Conservation (phyloP, 2,113 vertebrate species). For the Gasterosteus nipponicus region DNA sequence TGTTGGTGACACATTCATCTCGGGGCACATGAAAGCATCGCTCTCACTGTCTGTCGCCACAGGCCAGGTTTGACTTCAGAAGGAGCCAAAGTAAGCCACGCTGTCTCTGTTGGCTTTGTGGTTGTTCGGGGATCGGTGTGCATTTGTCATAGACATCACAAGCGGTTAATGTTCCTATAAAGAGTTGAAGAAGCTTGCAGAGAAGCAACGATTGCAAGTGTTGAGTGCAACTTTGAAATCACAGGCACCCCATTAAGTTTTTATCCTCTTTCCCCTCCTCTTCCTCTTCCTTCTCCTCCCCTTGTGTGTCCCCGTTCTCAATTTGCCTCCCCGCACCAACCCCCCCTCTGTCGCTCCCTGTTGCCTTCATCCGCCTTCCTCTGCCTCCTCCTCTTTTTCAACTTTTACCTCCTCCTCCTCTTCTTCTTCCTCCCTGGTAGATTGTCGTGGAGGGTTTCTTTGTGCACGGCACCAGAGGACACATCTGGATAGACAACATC, state of each 20-base stretch:
- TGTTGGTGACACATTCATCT: not conserved
- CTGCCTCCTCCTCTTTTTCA: constrained; percentile 15
- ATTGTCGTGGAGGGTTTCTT: constrained; percentile 94
- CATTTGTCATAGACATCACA: constrained; percentile 58
- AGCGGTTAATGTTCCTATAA: constrained; percentile 58
- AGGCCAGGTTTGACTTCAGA: constrained; percentile 37
- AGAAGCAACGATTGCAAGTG: constrained; percentile 43
- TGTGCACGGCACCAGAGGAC: constrained; percentile 84
- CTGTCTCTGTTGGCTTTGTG: constrained; percentile 27
- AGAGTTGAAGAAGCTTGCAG: constrained; percentile 34
- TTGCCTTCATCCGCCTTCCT: constrained; percentile 33
- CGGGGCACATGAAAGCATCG: not conserved
- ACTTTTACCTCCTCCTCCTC: constrained; percentile 17
- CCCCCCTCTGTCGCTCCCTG: not conserved
- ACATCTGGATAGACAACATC: constrained; percentile 94
- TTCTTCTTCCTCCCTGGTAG: constrained; percentile 67
- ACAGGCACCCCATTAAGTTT: constrained; percentile 59
- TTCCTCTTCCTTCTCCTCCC: constrained; percentile 35
- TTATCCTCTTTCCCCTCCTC: constrained; percentile 51
- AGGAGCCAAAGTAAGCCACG: constrained; percentile 5
- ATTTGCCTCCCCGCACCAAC: constrained; percentile 16
- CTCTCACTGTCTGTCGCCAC: constrained; percentile 14
- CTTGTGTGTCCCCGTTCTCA: constrained; percentile 36
- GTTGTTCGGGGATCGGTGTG: constrained; percentile 34
- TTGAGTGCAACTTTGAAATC: constrained; percentile 63